Base-by-base conservation (phyloP, 30 jellyfish, hydroid and myxozoan genomes). In the Turritopsis dohrnii region DNA sequence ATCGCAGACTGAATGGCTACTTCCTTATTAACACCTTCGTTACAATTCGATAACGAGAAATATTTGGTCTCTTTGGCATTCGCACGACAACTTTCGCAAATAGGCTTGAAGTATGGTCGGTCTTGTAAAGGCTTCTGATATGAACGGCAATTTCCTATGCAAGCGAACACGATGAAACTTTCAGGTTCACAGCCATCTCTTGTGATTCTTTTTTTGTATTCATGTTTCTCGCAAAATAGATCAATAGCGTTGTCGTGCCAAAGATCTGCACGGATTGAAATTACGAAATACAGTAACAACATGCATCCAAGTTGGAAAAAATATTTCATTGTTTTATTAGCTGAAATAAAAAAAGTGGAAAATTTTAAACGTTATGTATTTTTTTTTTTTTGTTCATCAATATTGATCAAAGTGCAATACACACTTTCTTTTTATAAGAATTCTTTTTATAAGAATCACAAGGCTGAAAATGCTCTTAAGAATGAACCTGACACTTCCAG, bases 141-240 rank as follows among this genome's bases (percentile, higher is more conserved):
- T 16, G 95, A 87, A 28, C 81, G 89, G 54, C 95, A 87, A 7
- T 80, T 71, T 31, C 95, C 95, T 22, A 87, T 86, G 71, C 95
- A 87, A 0, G 90, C 95, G 72, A 52, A 80, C 29, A 87, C 87
- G 28, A 83, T 41, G 18, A 87, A 80, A 19, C 24, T 31, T 75
- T 87, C 89, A 3, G 89, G 75, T 21, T 20, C 60, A 76, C 95
- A 87, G 1, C 95, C 95, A 9, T 54, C 79, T 31, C 82, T 52
- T 60, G 20, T 65, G 16, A 81, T 79, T 17, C 28, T 60, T 30
- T 29, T 27, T 18, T 23, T 21, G 77, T 81, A 87, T 4, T 73
- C 17, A 17, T 72, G 31, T 69, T 81, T 82, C 21, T 71, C 19
- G 71, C 95, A 87, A 31, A 85, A 85, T 22, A 54, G 54, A n/a